A percentile compares a stretch with the other conserved stretches of the same genome.
Evolutionary conservation across 2,888 invertebrate species (phyloP).

Genomic region (Caenorhabditis afra): DNA sequence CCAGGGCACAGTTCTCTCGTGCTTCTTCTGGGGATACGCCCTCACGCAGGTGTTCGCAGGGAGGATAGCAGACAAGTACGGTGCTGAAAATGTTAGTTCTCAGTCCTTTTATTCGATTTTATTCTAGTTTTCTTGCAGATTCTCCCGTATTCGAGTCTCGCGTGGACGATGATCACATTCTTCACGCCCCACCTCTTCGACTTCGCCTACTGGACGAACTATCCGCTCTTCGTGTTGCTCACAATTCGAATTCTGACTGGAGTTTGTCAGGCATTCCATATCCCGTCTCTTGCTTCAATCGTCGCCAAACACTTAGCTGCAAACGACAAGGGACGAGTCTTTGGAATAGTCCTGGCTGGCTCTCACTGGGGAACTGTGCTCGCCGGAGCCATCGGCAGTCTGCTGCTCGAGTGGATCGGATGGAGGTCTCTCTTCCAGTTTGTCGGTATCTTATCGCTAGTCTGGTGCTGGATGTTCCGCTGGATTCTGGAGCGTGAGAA

Average conservation of each 20-base stretch:
- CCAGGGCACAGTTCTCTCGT: constrained; percentile 85
- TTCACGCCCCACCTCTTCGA: constrained; percentile 79
- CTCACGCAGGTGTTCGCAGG: constrained; percentile 84
- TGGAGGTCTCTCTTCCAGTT: constrained; percentile 86
- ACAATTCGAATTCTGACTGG: constrained; percentile 85
- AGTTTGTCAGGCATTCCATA: constrained; percentile 86
- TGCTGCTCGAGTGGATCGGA: constrained; percentile 85
- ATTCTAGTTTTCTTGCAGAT: constrained; percentile 80
- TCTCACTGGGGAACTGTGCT: constrained; percentile 84
- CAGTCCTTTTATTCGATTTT: neutral
- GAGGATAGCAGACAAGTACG: constrained; percentile 81
- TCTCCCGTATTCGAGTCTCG: constrained; percentile 84
- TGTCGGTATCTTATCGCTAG: constrained; percentile 81
- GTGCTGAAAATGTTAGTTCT: constrained; percentile 61
- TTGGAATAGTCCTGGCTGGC: constrained; percentile 85
- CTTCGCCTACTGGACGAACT: constrained; percentile 83
- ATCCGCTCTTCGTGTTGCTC: constrained; percentile 84
- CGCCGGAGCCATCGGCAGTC: constrained; percentile 86
- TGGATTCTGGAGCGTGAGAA: constrained; percentile 45
- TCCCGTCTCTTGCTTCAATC: constrained; percentile 86
- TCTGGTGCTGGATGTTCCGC: constrained; percentile 65
- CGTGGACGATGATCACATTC: constrained; percentile 77
- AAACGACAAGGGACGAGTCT: constrained; percentile 85
- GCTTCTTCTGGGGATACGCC: constrained; percentile 88
- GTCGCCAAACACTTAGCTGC: constrained; percentile 85